Evolutionary conservation across 2,888 invertebrate genomes (phyloP).

Genomic region (Aspidiotus rigidus): DNA sequence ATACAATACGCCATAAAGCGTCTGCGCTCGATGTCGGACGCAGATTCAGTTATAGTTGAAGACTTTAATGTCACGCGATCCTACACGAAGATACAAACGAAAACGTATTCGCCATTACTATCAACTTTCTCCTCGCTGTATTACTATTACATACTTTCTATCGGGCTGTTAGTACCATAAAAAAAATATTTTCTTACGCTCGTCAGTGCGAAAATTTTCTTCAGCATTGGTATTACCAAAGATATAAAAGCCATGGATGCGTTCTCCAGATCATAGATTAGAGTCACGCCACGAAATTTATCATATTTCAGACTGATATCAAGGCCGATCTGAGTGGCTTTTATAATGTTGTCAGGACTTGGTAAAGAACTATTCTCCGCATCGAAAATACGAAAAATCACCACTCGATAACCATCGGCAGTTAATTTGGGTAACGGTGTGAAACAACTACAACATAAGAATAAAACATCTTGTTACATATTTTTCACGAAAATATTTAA

Average conservation of each 20-base stretch:
- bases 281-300: conserved; percentile 20
- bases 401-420: conserved; percentile 37
- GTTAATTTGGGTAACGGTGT: conserved; percentile 37
- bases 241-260: conserved; percentile 21
- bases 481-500: no score
- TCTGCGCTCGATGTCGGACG: neutral
- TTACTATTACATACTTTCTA: neutral
- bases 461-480: no score
- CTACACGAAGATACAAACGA: neutral
- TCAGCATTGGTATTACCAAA: conserved; percentile 13
- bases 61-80: no score
- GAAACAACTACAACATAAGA: conserved; percentile 36
- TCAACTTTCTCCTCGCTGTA: neutral
- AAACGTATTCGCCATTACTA: neutral
- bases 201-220: conserved; percentile 14
- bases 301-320: conserved; percentile 22
- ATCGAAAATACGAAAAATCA: conserved; percentile 37
- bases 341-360: conserved; percentile 14
- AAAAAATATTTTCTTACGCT: conserved; percentile 6
- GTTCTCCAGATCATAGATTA: conserved; percentile 20
- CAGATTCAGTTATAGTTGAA: no score
- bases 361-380: conserved; percentile 19
- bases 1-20: neutral
- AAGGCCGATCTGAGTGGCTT: conserved; percentile 15
- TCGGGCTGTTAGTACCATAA: neutral